Percentiles rank a stretch among this genome's conserved stretches.
Evolutionary conservation across 1,140 invertebrate genomes (phyloP).

Genomic region (Yoshiicerus persimilis): DNA sequence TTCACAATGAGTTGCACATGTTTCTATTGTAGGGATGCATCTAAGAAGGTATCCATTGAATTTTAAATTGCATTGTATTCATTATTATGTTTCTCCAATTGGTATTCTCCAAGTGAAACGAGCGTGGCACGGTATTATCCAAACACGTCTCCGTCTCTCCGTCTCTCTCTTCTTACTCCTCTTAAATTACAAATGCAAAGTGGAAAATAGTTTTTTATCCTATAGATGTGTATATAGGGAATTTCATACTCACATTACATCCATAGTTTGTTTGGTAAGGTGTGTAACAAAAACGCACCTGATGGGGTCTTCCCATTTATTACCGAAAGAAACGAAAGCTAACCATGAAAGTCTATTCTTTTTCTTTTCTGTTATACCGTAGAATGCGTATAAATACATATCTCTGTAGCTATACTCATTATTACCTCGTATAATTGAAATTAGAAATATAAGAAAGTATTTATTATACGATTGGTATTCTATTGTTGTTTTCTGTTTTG

Average conservation of each 20-base stretch:
- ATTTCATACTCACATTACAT: background rate
- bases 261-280: background rate
- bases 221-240: background rate
- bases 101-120: background rate
- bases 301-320: conserved; percentile 21
- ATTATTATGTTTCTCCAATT: background rate
- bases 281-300: background rate
- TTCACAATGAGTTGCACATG: background rate
- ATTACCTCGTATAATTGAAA: background rate
- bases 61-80: background rate
- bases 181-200: background rate
- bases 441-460: background rate
- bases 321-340: background rate
- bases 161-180: background rate
- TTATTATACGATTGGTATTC: background rate
- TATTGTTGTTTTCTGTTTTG: background rate
- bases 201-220: background rate
- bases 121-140: background rate
- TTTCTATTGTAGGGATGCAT: background rate
- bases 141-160: background rate
- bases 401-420: background rate
- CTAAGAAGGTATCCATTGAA: background rate
- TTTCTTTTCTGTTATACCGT: background rate
- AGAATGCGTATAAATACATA: background rate
- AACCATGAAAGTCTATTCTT: background rate